Base-by-base conservation (phyloP, 2,888 invertebrate species). In the Parnassius apollo region DNA sequence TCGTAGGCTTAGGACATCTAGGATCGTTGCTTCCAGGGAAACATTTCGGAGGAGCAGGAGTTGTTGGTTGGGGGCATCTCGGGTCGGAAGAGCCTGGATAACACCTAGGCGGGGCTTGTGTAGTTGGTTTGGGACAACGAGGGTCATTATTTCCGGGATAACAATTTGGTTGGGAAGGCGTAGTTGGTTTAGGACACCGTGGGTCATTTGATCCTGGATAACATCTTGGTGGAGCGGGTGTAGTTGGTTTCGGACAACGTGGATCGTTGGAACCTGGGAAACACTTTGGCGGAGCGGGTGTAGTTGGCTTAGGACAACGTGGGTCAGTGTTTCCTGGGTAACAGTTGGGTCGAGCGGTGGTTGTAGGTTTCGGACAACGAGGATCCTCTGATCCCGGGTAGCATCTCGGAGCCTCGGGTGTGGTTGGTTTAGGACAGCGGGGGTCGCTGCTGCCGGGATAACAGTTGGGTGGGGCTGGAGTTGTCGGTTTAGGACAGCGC, bases 241-340 rank as follows among this genome's bases (percentile, higher is more conserved):
- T 69, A 66, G 80, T 73, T 4, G 80, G 75, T 58, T 69, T 68
- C 1, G 81, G 77, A 62, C 74, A 75, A 4, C 72, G 66, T 0
- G 70, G 65, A 22, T 75, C 73, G 0, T 50, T 69, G 2, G 80
- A 77, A 1, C 86, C 85, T 18, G 80, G 79, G 68, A 70, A 76
- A 59, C 81, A 81, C 4, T 68, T 66, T 2, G 65, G 67, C 0
- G 57, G 68, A 11, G 74, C 68, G 11, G 75, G 65, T 53, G 70
- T 68, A 9, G 73, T 42, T 42, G 73, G 71, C 66, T 72, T 68
- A 8, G 82, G 82, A 67, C 86, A 86, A 25, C 72, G 68, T 0
- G 76, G 77, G 57, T 80, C 76, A 2, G 65, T 69, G 22, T 75
- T 68, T 9, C 71, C 71, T 12, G 69, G 69, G 53, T 62, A 71